Base-by-base conservation (phyloP, 2,888 invertebrate species). In the Apotomis capreana region DNA sequence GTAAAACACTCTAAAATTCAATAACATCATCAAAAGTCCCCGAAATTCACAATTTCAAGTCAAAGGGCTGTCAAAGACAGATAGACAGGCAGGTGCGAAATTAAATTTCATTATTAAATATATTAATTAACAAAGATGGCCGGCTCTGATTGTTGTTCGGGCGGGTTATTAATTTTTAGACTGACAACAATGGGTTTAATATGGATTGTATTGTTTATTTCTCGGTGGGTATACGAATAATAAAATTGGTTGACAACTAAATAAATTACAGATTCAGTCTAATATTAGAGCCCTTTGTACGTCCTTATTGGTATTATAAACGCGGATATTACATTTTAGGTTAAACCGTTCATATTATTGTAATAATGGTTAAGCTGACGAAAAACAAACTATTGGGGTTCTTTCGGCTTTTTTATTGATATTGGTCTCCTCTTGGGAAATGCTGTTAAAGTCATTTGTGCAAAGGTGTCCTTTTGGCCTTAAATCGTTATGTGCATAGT, bases 31-130 rank as follows among this genome's bases (percentile, higher is more conserved):
- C 68, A 68, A 68, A 72, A 72, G 68, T 67, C 37, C 54, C 44
- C 62, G 9, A 68, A 72, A 72, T 68, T 68, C 62, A 68, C 63
- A 72, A 72, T 68, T 72, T 68, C 63, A 54, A 68, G 68, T 63
- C 68, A 72, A 72, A 72, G 72, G 58, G 72, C 44, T 84, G 82
- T 82, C 79, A 79, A 77, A 76, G 76, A 77, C 80, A 78, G 83
- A 82, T 80, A 78, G 82, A 82, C 74, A 87, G 91, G 89, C 91
- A 90, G 89, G 83, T 84, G 73, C 82, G 78, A 85, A 87, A 89
- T 90, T 89, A 86, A 88, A 86, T 77, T 85, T 83, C 82, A 84
- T 85, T 86, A 84, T 82, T 79, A 81, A 79, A 84, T 83, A 83
- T 83, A 83, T 82, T 80, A 79, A 78, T 76, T 68, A 67, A 67